Evolutionary conservation across 2,113 vertebrate genomes (phyloP).

Genomic region (Periophthalmodon schlosseri): DNA sequence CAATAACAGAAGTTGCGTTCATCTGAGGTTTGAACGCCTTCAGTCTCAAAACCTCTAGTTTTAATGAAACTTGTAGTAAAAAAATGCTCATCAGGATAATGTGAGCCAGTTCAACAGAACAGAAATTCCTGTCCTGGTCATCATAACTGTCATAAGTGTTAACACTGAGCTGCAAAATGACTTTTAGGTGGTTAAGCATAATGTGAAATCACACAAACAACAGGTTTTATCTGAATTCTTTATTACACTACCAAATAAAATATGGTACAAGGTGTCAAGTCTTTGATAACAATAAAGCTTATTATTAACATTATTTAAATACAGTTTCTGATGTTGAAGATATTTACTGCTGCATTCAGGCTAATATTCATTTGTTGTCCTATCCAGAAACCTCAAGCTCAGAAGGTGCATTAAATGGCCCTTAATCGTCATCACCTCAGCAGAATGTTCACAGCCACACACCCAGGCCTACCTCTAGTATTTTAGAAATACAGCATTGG

Average conservation of each 20-base stretch:
- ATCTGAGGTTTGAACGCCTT: too few species aligned
- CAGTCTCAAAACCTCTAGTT: too few species aligned
- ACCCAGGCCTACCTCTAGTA: background rate
- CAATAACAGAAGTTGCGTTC: too few species aligned
- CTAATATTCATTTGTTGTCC: slow-evolving; percentile 38
- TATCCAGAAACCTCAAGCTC: slow-evolving; percentile 33
- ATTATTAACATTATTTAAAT: slow-evolving; percentile 82
- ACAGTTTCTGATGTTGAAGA: slow-evolving; percentile 72
- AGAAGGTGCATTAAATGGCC: slow-evolving; percentile 24
- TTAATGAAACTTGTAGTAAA: too few species aligned
- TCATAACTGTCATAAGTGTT: too few species aligned
- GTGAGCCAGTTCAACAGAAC: too few species aligned
- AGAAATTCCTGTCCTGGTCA: too few species aligned
- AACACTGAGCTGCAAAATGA: background rate
- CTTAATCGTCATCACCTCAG: slow-evolving; percentile 7
- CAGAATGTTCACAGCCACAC: slow-evolving; percentile 34
- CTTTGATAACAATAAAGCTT: slow-evolving; percentile 79
- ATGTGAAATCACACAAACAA: background rate
- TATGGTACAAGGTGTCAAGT: slow-evolving; percentile 78
- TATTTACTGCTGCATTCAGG: slow-evolving; percentile 59
- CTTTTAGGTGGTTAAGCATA: background rate
- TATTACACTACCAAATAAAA: slow-evolving; percentile 82
- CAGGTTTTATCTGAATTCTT: slow-evolving; percentile 75
- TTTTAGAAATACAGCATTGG: slow-evolving; percentile 12
- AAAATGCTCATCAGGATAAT: too few species aligned